Conservation (phyloP, 2,113 vertebrate species). For the Nestor notabilis region DNA sequence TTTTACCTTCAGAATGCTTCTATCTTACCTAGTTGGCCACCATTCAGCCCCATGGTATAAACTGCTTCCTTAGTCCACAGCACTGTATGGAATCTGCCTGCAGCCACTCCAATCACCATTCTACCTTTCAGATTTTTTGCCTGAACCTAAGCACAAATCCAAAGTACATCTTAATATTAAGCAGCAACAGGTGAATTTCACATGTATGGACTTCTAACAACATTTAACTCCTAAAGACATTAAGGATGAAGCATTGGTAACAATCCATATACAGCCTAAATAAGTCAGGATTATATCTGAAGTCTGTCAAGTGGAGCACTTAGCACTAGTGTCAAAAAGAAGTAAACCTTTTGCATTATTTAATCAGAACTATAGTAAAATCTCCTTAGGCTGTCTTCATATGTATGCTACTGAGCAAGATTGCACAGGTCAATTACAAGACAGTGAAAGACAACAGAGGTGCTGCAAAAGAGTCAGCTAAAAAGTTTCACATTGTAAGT, state of each 20-base stretch:
- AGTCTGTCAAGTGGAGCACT: not conserved
- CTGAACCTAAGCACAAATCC: conserved; percentile 83
- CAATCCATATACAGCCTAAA: not conserved
- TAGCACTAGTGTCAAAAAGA: not conserved
- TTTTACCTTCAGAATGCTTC: not conserved
- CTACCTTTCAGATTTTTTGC: conserved; percentile 92
- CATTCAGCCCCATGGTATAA: conserved; percentile 95
- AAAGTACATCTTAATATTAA: conserved; percentile 40
- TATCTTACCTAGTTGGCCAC: conserved; percentile 92
- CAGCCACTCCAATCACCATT: conserved; percentile 90
- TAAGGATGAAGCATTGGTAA: not conserved
- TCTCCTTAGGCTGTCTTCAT: not conserved
- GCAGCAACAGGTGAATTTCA: not conserved
- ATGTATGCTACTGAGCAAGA: not conserved
- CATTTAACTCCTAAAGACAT: not conserved
- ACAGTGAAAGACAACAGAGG: not conserved
- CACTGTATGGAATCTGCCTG: conserved; percentile 95
- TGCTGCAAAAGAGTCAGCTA: not conserved
- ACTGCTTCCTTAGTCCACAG: conserved; percentile 94
- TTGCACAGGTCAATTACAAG: not conserved
- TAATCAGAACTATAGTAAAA: not conserved
- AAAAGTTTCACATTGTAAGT: not conserved
- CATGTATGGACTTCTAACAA: conserved; percentile 14
- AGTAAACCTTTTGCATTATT: not conserved
- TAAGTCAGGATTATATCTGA: not conserved